phyloP scores from a whole-genome alignment of 2,797 vertebrate genomes.

The Salmo trutta region DNA sequence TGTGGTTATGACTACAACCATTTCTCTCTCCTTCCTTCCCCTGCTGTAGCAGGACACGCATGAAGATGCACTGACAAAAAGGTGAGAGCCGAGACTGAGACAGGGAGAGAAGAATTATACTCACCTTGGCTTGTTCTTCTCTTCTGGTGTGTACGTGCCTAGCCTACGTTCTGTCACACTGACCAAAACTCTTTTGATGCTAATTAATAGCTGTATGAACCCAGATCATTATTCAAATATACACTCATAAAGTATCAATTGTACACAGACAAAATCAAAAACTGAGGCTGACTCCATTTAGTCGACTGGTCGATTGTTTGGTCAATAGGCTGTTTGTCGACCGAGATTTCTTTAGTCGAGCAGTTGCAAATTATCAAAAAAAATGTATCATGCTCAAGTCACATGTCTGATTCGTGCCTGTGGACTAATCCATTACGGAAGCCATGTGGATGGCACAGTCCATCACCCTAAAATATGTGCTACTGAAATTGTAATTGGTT shows the following conservation, averaged over 20 bases:
- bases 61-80: conserved; percentile 68
- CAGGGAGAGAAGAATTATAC: conserved; percentile 1
- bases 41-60: conserved; percentile 34
- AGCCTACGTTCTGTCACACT: conserved; percentile 25
- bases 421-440: too few species aligned
- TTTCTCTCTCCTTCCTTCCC: background rate
- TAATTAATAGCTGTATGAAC: conserved; percentile 26
- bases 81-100: conserved; percentile 46
- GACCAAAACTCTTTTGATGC: conserved; percentile 29
- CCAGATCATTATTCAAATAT: background rate
- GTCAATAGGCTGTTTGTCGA: too few species aligned
- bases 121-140: conserved; percentile 32
- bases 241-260: conserved; percentile 22
- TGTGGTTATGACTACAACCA: background rate
- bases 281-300: background rate
- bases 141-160: conserved; percentile 6
- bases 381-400: too few species aligned
- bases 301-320: too few species aligned
- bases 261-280: conserved; percentile 14
- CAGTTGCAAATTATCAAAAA: too few species aligned
- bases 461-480: too few species aligned
- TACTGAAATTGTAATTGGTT: too few species aligned
- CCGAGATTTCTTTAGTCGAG: too few species aligned
- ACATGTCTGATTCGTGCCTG: too few species aligned
- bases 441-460: too few species aligned